phyloP scores from a whole-genome alignment of 2,113 vertebrate genomes.

The Ramphastos sulfuratus region DNA sequence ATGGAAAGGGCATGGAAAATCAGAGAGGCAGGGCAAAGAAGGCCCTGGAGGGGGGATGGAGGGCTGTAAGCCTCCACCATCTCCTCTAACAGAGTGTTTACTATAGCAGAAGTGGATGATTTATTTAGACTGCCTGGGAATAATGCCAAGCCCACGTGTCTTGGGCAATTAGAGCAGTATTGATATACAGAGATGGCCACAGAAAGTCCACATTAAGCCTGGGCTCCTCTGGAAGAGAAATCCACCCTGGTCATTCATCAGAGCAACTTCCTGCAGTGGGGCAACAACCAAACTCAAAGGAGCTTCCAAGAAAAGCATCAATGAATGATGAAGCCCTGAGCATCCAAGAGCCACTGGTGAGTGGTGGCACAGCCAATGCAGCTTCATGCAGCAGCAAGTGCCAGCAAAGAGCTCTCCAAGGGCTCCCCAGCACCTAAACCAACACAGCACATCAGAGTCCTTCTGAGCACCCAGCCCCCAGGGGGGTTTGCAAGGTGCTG shows the following conservation, averaged over 20 bases:
- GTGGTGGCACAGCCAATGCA: background rate
- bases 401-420: background rate
- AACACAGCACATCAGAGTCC: background rate
- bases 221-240: conserved; percentile 60
- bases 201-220: conserved; percentile 53
- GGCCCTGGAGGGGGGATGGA: background rate
- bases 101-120: conserved; percentile 65
- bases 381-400: background rate
- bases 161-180: conserved; percentile 67
- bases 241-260: conserved; percentile 60
- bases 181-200: conserved; percentile 55
- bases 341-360: conserved; percentile 18
- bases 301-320: conserved; percentile 41
- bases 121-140: conserved; percentile 71
- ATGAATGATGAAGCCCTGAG: conserved; percentile 24
- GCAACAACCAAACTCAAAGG: conserved; percentile 26
- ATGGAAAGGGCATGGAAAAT: conserved; percentile 48
- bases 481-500: background rate
- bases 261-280: conserved; percentile 30
- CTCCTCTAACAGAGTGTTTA: conserved; percentile 58
- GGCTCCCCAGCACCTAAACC: background rate
- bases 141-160: conserved; percentile 71
- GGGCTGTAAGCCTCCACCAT: conserved; percentile 33
- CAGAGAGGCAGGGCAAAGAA: conserved; percentile 27
- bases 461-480: background rate